phyloP scores from a whole-genome alignment of 2,888 invertebrate genomes.

The Xanthia togata region DNA sequence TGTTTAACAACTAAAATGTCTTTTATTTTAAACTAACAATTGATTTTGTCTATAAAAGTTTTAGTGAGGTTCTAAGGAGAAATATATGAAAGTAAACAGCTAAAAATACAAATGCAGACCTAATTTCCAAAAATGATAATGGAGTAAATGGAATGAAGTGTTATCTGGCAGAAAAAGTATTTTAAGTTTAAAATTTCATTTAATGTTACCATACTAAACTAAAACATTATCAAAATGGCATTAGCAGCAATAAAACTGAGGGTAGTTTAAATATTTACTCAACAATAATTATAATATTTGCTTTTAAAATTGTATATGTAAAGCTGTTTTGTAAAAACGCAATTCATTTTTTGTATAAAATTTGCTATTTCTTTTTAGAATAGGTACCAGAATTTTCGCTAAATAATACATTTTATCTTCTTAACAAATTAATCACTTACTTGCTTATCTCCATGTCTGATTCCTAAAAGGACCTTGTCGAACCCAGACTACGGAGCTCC shows the following conservation, averaged over 20 bases:
- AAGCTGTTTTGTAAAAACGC: slow-evolving; percentile 22
- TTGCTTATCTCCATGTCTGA: slow-evolving; percentile 31
- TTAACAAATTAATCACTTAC: slow-evolving; percentile 55
- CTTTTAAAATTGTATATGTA: slow-evolving; percentile 17
- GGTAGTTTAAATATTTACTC: slow-evolving; percentile 21
- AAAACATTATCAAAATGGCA: slow-evolving; percentile 17
- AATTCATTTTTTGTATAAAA: slow-evolving; percentile 39
- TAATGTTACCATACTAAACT: slow-evolving; percentile 2
- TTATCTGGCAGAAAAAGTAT: slow-evolving; percentile 41
- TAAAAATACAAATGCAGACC: slow-evolving; percentile 64
- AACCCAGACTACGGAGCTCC: slow-evolving; percentile 21
- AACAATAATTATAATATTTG: slow-evolving; percentile 14
- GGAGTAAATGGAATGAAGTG: slow-evolving; percentile 56
- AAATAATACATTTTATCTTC: slow-evolving; percentile 55
- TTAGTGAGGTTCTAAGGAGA: slow-evolving; percentile 39
- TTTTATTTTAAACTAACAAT: slow-evolving; percentile 58
- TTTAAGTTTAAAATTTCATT: slow-evolving; percentile 7
- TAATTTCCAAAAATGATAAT: slow-evolving; percentile 49
- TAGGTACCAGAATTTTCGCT: slow-evolving; percentile 18
- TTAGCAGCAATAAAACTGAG: slow-evolving; percentile 12
- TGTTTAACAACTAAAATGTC: slow-evolving; percentile 63
- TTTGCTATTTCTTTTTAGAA: slow-evolving; percentile 26
- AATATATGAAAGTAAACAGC: slow-evolving; percentile 34
- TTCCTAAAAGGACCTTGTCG: background rate
- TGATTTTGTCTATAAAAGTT: slow-evolving; percentile 45